Base-by-base conservation (phyloP, 1,140 invertebrate genomes). In the Bombus pyrosoma region DNA sequence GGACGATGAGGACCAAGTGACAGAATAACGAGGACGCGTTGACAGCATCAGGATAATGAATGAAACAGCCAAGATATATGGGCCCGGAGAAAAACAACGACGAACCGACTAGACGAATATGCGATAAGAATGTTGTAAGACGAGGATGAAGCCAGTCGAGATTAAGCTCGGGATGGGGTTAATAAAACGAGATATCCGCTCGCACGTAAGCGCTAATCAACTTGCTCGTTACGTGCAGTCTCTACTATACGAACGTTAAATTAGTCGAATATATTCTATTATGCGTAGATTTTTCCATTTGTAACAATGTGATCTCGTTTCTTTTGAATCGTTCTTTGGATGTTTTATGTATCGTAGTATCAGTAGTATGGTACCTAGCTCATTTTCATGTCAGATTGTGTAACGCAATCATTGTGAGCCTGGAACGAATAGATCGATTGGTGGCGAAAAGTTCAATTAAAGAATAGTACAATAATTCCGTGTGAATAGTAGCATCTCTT, bases 11-110 rank as follows among this genome's bases (percentile, higher is more conserved):
- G 53, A 43, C 69, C 68, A 5, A 81, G 43, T 82, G 69, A 74
- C 53, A 39, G 71, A 43, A 75, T 82, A 79, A 79, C 77, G 62
- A 68, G 62, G 5, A 39, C 41, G 22, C 62, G 39, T 79, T 66
- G 59, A 79, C 59, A 34, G 77, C 6, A 66, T 41, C 1, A 47
- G 43, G 77, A 79, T 74, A 75, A 82, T 75, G 57, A 82, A 82
- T 59, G 34, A 66, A 43, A 62, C 32, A 66, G 62, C 15, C n/a
- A 64, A 77, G 75, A 77, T 62, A 28, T 77, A 81, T 37, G 47
- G 41, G 18, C 2, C 1, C 28, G 13, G 32, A 12, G 68, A 59
- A 59, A 72, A 72, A 41, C 59, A 64, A 64, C 32, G 77, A 47
- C 22, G 25, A 25, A 28, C 39, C 37, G 32, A 25, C n/a, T 75